Evolutionary conservation across 2,888 invertebrate genomes (phyloP).

Genomic region (Ischnura elegans): DNA sequence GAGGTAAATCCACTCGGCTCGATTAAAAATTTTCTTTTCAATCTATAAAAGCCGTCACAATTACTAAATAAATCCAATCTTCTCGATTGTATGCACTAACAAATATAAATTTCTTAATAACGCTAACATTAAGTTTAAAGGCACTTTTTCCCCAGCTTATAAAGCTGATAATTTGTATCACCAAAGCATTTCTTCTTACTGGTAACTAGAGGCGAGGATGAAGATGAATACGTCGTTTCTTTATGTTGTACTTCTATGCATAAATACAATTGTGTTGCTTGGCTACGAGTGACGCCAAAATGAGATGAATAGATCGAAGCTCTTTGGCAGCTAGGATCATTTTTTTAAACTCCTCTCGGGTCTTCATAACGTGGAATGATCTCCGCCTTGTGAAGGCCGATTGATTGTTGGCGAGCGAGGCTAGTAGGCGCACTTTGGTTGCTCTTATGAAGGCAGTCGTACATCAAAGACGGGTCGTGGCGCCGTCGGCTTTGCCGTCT

Average conservation of each 20-base stretch:
- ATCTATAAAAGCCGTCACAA: not conserved
- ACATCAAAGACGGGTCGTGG: conserved; percentile 42
- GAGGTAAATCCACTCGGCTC: not conserved
- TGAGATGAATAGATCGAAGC: not conserved
- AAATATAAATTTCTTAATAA: not conserved
- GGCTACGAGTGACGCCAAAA: not conserved
- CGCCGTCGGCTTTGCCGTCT: conserved; percentile 22
- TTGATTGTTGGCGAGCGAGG: not conserved
- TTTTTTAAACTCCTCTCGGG: not conserved
- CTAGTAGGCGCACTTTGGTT: not conserved
- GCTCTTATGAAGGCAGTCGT: not conserved
- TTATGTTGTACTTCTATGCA: not conserved
- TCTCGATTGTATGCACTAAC: not conserved
- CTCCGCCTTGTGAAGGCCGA: not conserved
- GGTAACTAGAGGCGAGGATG: not conserved
- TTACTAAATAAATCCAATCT: not conserved
- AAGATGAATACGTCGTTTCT: not conserved
- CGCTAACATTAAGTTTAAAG: not conserved
- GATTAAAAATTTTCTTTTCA: not conserved
- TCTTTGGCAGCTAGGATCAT: not conserved
- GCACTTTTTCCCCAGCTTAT: conserved; percentile 30
- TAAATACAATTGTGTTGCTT: not conserved
- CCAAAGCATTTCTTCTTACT: conserved; percentile 14
- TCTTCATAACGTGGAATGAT: not conserved
- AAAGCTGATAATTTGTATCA: not conserved